Base-by-base conservation (phyloP, 2,888 invertebrate genomes). In the Rhogogaster chlorosoma region DNA sequence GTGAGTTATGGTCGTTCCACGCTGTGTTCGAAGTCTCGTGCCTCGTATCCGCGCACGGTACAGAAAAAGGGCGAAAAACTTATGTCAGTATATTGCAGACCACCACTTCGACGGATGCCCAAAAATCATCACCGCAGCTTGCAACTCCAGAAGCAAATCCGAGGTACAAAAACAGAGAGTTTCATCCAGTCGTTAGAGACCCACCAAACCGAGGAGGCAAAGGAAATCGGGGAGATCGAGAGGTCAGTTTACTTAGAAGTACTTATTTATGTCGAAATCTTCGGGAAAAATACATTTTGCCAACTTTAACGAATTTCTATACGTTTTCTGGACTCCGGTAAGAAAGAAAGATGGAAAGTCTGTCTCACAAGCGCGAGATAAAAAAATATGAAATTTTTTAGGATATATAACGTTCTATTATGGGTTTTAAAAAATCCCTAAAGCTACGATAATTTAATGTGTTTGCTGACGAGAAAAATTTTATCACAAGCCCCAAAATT, bases 71-170 rank as follows among this genome's bases (percentile, higher is more conserved):
- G 22, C 12, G 26, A 12, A 38, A 38, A 42, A 42, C 38, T 22
- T 22, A 73, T 42, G 22, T n/a, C 26, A 26, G 42, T 15, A 61
- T 49, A 5, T 77, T 80, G 9, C 83, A 83, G 83, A 45, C 45
- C n/a, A 45, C 45, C n/a, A n/a, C 61, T 4, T 42, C 83, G 2
- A 2, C 67, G 12, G 61, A 84, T 38, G 90, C 89, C 86, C 87
- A 86, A 9, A 91, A 91, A 84, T 85, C 85, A 5, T n/a, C 42
- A n/a, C 83, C 88, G 78, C 89, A 91, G 0, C 53, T 86, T 0
- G 89, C 90, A 22, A 82, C 89, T 12, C 87, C 88, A 10, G 90
- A 89, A 38, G 89, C 91, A 1, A 83, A 87, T 77, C 90, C 91
- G 18, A 89, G 91, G 71, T 90, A 86, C 82, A 88, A 84, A 77